Evolutionary conservation across 2,888 invertebrate genomes (phyloP), one percentile per base, ranked within the genome.

Genomic region (Oeneis ivallda): DNA sequence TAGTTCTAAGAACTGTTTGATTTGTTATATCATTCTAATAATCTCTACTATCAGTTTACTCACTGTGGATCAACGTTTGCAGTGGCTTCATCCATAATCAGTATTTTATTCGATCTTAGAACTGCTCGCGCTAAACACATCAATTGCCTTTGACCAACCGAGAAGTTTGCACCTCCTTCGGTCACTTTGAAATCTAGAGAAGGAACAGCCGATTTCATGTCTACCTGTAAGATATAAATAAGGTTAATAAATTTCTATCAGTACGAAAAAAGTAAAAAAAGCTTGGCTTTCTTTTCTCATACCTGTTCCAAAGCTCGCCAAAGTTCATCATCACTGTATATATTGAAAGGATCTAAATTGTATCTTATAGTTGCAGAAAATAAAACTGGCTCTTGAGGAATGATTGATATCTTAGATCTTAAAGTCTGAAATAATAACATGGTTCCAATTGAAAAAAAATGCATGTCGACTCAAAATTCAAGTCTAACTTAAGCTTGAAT

Each of bases 41-140:
- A 47, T 47, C 15, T 47, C 17, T 8, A 15, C 8, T 8, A 61
- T 37, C 13, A 39, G 17, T 13, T 26, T 19, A 84, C 89, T 82
- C 72, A 92, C 92, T 96, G 96, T 43, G 96, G 96, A 88, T 98
- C 98, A 3, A 98, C 97, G 80, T 98, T 98, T 3, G 98, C 98
- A 0, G 98, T 98, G 5, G 98, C 98, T 89, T 98, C 98, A 79
- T 98, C 98, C 89, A 98, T 93, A 75, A 98, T 95, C 11, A 98
- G 89, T 75, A 98, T 94, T 77, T 94, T 95, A 83, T 97, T 98
- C 72, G 96, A 95, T 62, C 96, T 92, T 8, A 98, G 92, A 75
- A 98, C 95, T 7, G 98, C 98, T 65, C 98, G 93, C 0, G 98
- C 98, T 69, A 98, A 89, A 79, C 98, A 98, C 74, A 98, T 94